A percentile compares a stretch with the other conserved stretches of the same genome.
Evolutionary conservation across 2,113 vertebrate genomes (phyloP).

Genomic region (Oreochromis niloticus): DNA sequence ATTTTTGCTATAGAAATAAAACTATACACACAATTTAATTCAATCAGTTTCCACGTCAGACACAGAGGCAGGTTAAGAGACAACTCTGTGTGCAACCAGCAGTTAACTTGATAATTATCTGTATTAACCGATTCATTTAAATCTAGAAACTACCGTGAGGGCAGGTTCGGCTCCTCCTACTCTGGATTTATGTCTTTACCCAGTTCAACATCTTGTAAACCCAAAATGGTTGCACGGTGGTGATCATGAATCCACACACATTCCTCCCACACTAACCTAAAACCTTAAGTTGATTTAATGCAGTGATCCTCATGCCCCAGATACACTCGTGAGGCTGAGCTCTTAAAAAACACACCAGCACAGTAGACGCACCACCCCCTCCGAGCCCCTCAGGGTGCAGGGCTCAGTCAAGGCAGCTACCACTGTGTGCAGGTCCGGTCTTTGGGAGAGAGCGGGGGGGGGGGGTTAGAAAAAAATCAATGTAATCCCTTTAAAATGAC

Average conservation of each 20-base stretch:
- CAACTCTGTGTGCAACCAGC: neutral
- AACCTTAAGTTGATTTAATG: conserved; percentile 28
- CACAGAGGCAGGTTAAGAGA: neutral
- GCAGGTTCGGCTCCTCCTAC: fast-evolving
- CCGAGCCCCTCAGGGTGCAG: neutral
- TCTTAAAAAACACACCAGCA: neutral
- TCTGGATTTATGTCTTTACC: neutral
- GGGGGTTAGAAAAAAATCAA: neutral
- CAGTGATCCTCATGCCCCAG: conserved; percentile 27
- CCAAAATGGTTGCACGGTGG: neutral
- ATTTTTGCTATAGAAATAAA: neutral
- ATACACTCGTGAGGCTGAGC: neutral
- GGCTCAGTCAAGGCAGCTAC: neutral
- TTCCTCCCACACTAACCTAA: conserved; percentile 7
- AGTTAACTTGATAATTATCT: neutral
- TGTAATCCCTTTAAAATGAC: conserved; percentile 47
- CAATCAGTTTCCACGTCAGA: neutral
- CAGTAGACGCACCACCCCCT: neutral
- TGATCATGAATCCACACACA: neutral
- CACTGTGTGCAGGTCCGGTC: neutral
- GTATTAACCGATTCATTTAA: neutral
- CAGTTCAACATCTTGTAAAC: neutral
- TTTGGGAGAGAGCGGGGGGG: neutral
- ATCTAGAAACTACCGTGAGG: neutral
- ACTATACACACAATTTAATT: neutral